Evolutionary conservation across 2,797 vertebrate species (phyloP).

Genomic region (Pteronotus mesoamericanus): DNA sequence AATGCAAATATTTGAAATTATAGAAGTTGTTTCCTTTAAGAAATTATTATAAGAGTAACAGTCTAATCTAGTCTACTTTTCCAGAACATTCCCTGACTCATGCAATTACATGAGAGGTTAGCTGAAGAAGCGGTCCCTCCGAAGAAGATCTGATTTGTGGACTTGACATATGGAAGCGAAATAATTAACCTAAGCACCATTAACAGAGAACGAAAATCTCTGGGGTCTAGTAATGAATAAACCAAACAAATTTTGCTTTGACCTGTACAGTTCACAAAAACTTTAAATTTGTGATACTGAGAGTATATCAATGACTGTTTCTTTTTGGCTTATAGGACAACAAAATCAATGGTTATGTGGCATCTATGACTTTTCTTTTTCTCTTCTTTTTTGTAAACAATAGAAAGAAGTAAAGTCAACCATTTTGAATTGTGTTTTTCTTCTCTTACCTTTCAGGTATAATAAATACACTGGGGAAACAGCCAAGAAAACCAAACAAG

Average conservation of each 20-base stretch:
- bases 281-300: background rate
- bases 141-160: background rate
- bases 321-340: background rate
- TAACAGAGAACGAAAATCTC: background rate
- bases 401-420: background rate
- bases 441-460: background rate
- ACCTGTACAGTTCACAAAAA: background rate
- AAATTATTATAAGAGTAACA: background rate
- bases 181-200: background rate
- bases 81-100: background rate
- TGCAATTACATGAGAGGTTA: background rate
- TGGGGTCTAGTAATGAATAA: background rate
- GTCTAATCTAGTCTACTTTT: background rate
- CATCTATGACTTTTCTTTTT: background rate
- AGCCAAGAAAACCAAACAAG: background rate
- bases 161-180: background rate
- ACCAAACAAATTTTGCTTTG: background rate
- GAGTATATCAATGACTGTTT: conserved; percentile 10
- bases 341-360: background rate
- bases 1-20: background rate
- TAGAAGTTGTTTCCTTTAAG: background rate
- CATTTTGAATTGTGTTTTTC: background rate
- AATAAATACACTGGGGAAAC: background rate
- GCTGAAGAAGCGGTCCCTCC: background rate
- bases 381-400: background rate